Evolutionary conservation across 2,113 vertebrate species (phyloP).

Genomic region (Spheniscus mendiculus): DNA sequence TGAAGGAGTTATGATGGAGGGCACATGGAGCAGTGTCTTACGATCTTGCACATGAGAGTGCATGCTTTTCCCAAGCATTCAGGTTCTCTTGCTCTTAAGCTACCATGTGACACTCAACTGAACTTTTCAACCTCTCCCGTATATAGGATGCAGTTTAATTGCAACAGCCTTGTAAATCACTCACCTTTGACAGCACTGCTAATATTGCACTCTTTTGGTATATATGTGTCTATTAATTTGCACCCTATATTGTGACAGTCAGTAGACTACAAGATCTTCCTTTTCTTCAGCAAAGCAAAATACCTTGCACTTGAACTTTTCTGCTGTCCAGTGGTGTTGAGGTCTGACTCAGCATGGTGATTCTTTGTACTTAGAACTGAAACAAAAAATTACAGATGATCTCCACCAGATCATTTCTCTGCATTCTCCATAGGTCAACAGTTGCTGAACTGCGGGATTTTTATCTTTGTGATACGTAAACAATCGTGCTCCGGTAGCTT

Average conservation of each 20-base stretch:
- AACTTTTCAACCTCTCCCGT: not conserved
- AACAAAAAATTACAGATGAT: not conserved
- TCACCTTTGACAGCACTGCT: not conserved
- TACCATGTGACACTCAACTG: not conserved
- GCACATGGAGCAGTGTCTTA: not conserved
- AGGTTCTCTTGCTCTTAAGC: not conserved
- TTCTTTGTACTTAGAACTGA: not conserved
- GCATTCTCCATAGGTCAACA: not conserved
- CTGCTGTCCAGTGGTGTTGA: not conserved
- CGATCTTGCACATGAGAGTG: not conserved
- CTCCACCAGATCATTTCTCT: not conserved
- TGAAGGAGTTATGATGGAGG: not conserved
- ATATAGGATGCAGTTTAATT: not conserved
- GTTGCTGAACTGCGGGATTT: not conserved
- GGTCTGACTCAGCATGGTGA: not conserved
- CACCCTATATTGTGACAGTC: not conserved
- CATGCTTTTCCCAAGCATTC: not conserved
- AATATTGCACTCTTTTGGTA: not conserved
- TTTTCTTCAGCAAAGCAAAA: not conserved
- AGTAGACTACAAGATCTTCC: not conserved
- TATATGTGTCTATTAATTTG: not conserved
- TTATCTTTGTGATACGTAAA: not conserved
- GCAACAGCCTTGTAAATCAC: not conserved
- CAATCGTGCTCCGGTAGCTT: not conserved
- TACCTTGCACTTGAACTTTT: not conserved